Base-by-base conservation (phyloP, 2,113 vertebrate genomes). In the Tragelaphus strepsiceros region DNA sequence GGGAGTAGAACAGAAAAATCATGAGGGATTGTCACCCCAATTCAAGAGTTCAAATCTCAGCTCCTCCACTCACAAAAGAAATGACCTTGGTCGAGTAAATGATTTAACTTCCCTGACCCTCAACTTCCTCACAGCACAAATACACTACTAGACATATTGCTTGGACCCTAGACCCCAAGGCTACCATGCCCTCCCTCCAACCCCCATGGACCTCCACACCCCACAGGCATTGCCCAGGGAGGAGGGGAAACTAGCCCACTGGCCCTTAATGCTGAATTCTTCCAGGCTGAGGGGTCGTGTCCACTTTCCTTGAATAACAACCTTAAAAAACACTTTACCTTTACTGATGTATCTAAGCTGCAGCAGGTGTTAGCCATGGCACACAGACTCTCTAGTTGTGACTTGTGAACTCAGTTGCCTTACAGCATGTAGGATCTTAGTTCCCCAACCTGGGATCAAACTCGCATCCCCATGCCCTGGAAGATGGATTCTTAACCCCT, bases 31-130 rank as follows among this genome's bases (percentile, higher is more conserved):
- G 5, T 15, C 54, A 4, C n/a, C 86, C 92, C 90, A 77, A 74
- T 53, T 85, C 32, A 67, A 84, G 51, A 39, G 8, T 87, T 88
- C 39, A 85, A 59, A 94, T 67, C 56, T 8, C 3, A 17, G 59
- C 28, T 97, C 17, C 28, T 43, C 22, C 22, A 56, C 14, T 87
- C n/a, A 84, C 28, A 39, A 81, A 96, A 90, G 22, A 78, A 86
- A 94, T 28, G 51, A 74, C 17, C 3, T 61, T 89, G 16, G 49
- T 9, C 51, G 5, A 39, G 8, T 30, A n/a, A 95, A 2, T 28
- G 19, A 87, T 32, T 88, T 82, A 67, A 71, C 11, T 78, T 93
- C n/a, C 17, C 78, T n/a, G 51, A 80, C 7, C 8, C 32, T 84
- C 46, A 71, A 49, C 15, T 80, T 90, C 17, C n/a, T 64, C 39